These are phyloP conservation scores for Chymomyza caudatula DNA, from an alignment of 2,888 invertebrate genomes.

Conservation along the genomic window DNA sequence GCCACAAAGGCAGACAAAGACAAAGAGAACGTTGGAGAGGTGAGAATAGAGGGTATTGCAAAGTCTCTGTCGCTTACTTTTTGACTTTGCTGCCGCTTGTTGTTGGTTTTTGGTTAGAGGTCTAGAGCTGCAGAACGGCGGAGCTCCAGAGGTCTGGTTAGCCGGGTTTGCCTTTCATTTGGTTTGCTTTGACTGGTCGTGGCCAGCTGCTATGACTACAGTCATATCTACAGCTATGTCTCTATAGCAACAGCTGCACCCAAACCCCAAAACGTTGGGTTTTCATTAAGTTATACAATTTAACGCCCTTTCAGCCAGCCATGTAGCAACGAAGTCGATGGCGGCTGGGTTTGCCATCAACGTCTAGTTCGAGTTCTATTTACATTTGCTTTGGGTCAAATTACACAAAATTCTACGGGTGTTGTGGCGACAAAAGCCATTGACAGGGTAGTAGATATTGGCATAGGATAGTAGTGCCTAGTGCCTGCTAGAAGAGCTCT, in stretches of 20 bases:
- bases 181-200: constrained; percentile 57
- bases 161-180: constrained; percentile 15
- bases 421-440: constrained; percentile 69
- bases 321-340: neutral
- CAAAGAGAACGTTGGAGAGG: neutral
- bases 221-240: constrained; percentile 17
- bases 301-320: constrained; percentile 61
- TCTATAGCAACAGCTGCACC: constrained; percentile 9
- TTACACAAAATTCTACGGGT: constrained; percentile 75
- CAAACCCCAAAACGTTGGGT: constrained; percentile 38
- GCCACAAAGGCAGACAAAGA: constrained; percentile 54
- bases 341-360: neutral
- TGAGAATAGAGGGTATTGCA: neutral
- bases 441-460: constrained; percentile 30
- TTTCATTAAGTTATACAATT: constrained; percentile 76
- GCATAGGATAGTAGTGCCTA: neutral
- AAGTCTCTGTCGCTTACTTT: constrained; percentile 39
- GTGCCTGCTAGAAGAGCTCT: neutral
- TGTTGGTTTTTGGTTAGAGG: constrained; percentile 66
- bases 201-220: constrained; percentile 20
- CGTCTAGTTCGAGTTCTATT: constrained; percentile 69
- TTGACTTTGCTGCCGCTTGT: constrained; percentile 52
- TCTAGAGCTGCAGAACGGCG: constrained; percentile 31
- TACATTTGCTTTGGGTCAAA: constrained; percentile 78
- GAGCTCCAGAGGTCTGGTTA: constrained; percentile 5